Percentiles rank a stretch among this genome's conserved stretches.
Conservation (phyloP, 2,113 vertebrate species). For the Microcebus griseorufus region DNA sequence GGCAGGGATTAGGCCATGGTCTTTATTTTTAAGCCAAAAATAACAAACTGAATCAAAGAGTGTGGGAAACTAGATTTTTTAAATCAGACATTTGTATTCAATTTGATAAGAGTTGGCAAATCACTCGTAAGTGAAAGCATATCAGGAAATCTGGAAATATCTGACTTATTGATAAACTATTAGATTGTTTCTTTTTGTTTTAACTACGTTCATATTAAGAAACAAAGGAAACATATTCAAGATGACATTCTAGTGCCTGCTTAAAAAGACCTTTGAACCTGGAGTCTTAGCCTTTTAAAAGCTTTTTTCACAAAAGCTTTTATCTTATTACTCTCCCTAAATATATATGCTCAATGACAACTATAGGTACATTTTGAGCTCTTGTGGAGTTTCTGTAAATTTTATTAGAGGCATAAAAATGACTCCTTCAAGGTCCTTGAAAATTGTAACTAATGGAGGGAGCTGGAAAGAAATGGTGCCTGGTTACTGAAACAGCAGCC, state of each 20-base stretch:
- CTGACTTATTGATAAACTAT: constrained; percentile 54
- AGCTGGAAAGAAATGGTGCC: neutral
- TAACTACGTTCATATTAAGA: constrained; percentile 33
- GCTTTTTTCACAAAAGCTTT: constrained; percentile 50
- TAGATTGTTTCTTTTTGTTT: neutral
- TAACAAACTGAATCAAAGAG: constrained; percentile 28
- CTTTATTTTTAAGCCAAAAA: constrained; percentile 43
- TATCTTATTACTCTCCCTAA: constrained; percentile 40
- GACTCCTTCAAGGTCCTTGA: neutral
- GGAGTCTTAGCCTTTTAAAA: constrained; percentile 47
- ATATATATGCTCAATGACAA: neutral
- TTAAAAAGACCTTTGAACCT: constrained; percentile 41
- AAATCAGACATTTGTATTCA: constrained; percentile 18
- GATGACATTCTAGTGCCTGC: neutral
- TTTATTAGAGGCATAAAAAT: constrained; percentile 9
- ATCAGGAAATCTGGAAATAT: constrained; percentile 59
- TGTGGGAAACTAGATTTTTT: constrained; percentile 33
- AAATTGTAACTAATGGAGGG: neutral
- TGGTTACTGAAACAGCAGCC: neutral
- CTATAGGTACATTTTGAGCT: neutral
- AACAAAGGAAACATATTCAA: constrained; percentile 57
- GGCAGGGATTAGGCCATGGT: neutral
- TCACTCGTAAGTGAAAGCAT: constrained; percentile 4
- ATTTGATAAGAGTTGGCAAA: constrained; percentile 40
- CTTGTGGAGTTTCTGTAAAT: neutral